Evolutionary conservation across 1,140 invertebrate genomes (phyloP).

Genomic region (Drosophila arawakana): DNA sequence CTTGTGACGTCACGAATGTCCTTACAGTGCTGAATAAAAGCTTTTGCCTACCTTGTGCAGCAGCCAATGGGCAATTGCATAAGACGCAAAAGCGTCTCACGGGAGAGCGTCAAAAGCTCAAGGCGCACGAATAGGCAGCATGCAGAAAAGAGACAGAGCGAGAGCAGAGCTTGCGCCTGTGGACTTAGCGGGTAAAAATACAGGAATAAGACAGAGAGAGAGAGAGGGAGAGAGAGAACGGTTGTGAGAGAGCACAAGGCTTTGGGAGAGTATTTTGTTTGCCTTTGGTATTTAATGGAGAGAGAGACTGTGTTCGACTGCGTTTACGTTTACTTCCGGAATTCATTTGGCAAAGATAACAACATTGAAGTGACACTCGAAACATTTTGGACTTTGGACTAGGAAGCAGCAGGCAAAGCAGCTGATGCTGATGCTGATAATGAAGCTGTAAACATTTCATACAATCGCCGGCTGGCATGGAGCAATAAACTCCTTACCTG

Average conservation of each 20-base stretch:
- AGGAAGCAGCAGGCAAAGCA: neutral
- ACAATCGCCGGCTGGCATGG: conserved; percentile 11
- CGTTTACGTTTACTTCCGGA: conserved; percentile 58
- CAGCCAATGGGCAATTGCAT: neutral
- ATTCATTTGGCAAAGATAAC: conserved; percentile 47
- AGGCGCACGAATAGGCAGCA: neutral
- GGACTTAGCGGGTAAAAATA: conserved; percentile 3
- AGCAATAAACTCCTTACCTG: conserved; percentile 10
- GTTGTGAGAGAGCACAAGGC: neutral
- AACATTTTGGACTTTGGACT: neutral
- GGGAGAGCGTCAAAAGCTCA: neutral
- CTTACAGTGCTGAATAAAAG: neutral
- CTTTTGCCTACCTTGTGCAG: conserved; percentile 20
- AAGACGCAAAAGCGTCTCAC: conserved; percentile 3
- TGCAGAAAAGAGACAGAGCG: neutral
- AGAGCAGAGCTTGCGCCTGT: conserved; percentile 11
- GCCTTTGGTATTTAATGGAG: conserved; percentile 14
- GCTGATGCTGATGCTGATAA: neutral
- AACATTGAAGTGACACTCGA: conserved; percentile 1
- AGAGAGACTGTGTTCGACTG: conserved; percentile 3
- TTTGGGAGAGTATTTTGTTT: conserved; percentile 1
- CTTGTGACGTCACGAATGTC: conserved; percentile 32
- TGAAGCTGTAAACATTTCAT: conserved; percentile 2
- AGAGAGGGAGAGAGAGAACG: neutral
- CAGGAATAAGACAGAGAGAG: neutral